These are phyloP conservation scores for Suricata suricatta DNA, from an alignment of 2,113 vertebrate species.

Conservation along the genomic window DNA sequence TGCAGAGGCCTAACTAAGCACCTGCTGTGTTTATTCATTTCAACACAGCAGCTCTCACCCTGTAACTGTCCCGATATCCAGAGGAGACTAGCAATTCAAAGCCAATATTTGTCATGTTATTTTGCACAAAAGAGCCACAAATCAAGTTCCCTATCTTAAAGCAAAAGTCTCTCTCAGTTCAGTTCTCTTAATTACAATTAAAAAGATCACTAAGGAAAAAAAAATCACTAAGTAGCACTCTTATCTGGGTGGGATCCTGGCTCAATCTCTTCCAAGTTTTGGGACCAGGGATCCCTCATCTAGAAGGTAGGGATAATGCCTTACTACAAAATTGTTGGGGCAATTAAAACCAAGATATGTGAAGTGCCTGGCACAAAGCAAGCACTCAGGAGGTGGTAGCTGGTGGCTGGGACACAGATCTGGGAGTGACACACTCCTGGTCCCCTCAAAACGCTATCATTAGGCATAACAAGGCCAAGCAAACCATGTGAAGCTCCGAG, in stretches of 20 bases:
- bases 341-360: neutral
- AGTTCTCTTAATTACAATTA: neutral
- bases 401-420: neutral
- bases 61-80: accelerated
- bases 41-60: neutral
- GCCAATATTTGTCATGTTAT: neutral
- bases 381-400: neutral
- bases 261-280: neutral
- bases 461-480: neutral
- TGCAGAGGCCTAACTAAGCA: neutral
- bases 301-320: neutral
- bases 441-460: neutral
- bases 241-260: neutral
- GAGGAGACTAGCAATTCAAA: neutral
- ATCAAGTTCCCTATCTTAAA: slow-evolving; percentile 14
- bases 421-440: neutral
- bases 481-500: neutral
- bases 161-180: neutral
- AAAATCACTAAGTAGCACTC: neutral
- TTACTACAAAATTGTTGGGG: neutral
- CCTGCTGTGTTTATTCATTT: neutral
- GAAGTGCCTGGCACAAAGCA: neutral
- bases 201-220: neutral
- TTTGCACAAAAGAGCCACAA: neutral
- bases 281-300: neutral